These are phyloP conservation scores for Helarctos malayanus DNA, from an alignment of 2,797 vertebrate genomes.

Conservation along the genomic window DNA sequence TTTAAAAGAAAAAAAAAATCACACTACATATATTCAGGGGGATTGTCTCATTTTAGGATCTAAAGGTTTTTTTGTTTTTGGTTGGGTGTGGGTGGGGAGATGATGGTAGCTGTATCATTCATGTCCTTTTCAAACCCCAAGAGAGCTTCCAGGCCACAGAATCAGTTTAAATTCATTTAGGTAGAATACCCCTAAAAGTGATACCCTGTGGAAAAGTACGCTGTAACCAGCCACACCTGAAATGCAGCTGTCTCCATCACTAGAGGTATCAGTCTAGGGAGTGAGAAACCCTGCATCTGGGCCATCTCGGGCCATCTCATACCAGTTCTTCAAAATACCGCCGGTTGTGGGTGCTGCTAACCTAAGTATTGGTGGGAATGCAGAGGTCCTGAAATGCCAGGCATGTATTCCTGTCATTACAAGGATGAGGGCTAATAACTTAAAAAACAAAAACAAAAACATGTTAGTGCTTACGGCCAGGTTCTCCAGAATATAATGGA, in stretches of 20 bases:
- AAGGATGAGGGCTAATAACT: background rate
- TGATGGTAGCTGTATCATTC: background rate
- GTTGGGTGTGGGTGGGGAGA: background rate
- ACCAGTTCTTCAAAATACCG: background rate
- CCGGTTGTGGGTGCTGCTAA: background rate
- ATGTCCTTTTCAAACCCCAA: background rate
- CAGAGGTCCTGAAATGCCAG: background rate
- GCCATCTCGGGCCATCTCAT: background rate
- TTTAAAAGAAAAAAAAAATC: slow-evolving; percentile 31
- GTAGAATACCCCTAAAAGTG: slow-evolving; percentile 31
- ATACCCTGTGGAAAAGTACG: background rate
- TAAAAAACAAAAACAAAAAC: background rate
- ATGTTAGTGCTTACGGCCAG: background rate
- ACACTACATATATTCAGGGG: background rate
- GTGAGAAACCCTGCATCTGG: background rate
- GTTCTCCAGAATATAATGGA: background rate
- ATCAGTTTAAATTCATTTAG: slow-evolving; percentile 47
- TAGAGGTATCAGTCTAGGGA: background rate
- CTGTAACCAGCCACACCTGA: background rate
- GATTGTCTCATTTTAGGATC: slow-evolving; percentile 51
- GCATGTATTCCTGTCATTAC: slow-evolving; percentile 7
- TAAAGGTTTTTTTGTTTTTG: slow-evolving; percentile 39
- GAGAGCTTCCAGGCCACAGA: slow-evolving; percentile 21
- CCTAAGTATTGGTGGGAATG: background rate
- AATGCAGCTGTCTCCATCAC: background rate